Evolutionary conservation across 2,797 vertebrate species (phyloP), one percentile per base, ranked within the genome.

Genomic region (Enteromius paludinosus): DNA sequence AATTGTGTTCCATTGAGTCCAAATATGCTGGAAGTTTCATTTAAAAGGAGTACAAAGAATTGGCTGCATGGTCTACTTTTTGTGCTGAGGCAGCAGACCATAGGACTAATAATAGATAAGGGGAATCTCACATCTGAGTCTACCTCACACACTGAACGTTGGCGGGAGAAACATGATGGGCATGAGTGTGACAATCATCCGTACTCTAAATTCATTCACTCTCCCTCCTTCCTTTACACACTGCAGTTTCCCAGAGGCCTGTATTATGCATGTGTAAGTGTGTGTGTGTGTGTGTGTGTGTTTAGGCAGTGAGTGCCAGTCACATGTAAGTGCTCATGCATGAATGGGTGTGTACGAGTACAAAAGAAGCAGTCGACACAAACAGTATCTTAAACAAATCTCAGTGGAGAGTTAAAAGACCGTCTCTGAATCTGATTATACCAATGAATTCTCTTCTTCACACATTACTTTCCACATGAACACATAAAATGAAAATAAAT

Each of bases 1-100:
- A 88, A 90, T 85, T 14, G 75, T 47, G 90, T 92, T 90, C 92
- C 91, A 93, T 90, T 93, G 90, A 93, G 91, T 88, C 90, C 90
- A 91, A 91, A 92, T 92, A 92, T 92, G 91, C 91, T 90, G 89
- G 90, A 89, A 83, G 91, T 92, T 91, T 91, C 90, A 90, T 90
- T 93, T 91, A 93, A 91, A 90, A 89, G 84, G 84, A 91, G 90
- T 86, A 93, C 90, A 94, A 94, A 93, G 91, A 90, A 87, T 10
- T 88, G 87, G 90, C 52, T 85, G 87, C 89, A 83, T 88, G 89
- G 88, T 89, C 87, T 78, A 89, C 84, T 88, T 92, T 93, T 93
- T 92, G 92, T 93, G 89, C 89, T 87, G 87, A 91, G 89, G 91
- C 92, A 93, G 89, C 89, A 86, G 90, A 92, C 89, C 91, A 92